Evolutionary conservation across 1,140 invertebrate species (phyloP), one percentile per base, ranked within the genome.

Genomic region (Whitmania pigra): DNA sequence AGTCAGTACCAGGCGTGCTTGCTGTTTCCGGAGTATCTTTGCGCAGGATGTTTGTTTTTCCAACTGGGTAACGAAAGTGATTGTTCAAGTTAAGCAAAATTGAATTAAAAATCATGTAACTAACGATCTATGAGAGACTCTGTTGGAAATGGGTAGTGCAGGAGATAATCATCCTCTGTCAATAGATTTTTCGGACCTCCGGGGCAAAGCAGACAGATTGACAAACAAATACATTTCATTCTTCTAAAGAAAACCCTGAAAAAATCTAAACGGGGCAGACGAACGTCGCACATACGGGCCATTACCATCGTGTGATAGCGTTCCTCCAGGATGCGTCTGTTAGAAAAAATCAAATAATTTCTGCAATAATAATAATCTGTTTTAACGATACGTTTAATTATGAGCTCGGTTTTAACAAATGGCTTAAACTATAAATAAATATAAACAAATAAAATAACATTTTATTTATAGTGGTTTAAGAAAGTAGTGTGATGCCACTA

Each of bases 251-350:
- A 63, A 31, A 63, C 29, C 29, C 29, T 63, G 15, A 11, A 22
- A 31, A 63, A 63, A 25, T 22, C 22, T 25, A 63, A 25, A 25
- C 29, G 22, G 4, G 57, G 57, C 11, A 63, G 20, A 7, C 22
- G 22, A 25, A 63, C 57, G 57, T 63, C 57, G 22, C 29, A 31
- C 22, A 25, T 11, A 31, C 29, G 22, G 22, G 57, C 57, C 57
- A 63, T 63, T 63, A 63, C 57, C 57, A 63, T 13, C 11, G 57
- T 63, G 11, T 63, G 22, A 20, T 63, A 63, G 57, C 57, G 57
- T 15, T 63, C 57, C 11, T 25, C 57, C 29, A 63, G 29, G 22
- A 63, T 63, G 15, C 18, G 29, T 63, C 57, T 63, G 57, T 63
- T 17, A 25, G 29, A 31, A n/a, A 25, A n/a, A n/a, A 4, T n/a